Evolutionary conservation across 2,797 vertebrate species (phyloP).

Genomic region (Pantherophis alleghaniensis): DNA sequence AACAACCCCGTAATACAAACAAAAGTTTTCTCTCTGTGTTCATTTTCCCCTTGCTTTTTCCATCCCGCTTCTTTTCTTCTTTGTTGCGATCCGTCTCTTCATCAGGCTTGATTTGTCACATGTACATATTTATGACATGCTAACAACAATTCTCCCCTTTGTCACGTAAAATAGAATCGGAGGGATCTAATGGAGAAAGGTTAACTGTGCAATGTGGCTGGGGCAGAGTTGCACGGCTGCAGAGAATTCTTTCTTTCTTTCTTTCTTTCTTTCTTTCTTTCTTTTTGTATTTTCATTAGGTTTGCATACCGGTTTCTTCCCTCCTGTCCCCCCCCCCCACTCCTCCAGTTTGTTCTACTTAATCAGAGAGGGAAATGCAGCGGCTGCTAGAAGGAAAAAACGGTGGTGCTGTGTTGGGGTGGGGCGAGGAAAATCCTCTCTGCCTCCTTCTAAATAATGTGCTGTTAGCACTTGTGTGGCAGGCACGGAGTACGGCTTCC

Average conservation of each 20-base stretch:
- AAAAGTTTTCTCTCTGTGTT: conserved; percentile 61
- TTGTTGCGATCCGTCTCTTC: conserved; percentile 30
- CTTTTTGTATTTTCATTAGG: not conserved
- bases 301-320: conserved; percentile 3
- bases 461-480: conserved; percentile 31
- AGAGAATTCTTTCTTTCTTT: not conserved
- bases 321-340: not conserved
- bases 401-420: not conserved
- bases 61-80: conserved; percentile 43
- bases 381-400: conserved; percentile 15
- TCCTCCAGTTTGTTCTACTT: conserved; percentile 33
- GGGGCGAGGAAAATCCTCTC: not conserved
- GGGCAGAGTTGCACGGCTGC: not conserved
- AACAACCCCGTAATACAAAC: not conserved
- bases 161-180: conserved; percentile 45
- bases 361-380: conserved; percentile 40
- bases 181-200: conserved; percentile 33
- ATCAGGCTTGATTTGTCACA: conserved; percentile 20
- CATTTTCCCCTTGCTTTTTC: not conserved
- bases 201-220: not conserved
- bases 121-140: conserved; percentile 4
- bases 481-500: conserved; percentile 26
- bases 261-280: no score
- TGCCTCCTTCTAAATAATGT: conserved; percentile 48
- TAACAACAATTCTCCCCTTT: conserved; percentile 24